Base-by-base conservation (phyloP, 2,113 vertebrate species). In the Limnothrissa miodon region DNA sequence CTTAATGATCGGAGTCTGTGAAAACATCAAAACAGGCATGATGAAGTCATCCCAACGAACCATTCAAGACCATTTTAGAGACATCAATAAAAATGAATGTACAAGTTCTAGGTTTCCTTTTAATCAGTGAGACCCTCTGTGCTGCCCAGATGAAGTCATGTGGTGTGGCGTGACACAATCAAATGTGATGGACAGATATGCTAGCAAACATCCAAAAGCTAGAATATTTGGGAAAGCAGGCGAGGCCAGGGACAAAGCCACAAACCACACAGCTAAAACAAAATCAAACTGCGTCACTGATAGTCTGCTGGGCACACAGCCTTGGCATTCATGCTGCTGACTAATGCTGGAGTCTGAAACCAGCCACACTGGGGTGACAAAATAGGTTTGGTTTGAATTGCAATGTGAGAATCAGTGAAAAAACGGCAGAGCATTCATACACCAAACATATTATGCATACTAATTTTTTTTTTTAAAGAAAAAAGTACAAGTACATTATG, bases 1-100 rank as follows among this genome's bases (percentile, higher is more conserved):
- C 39, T 81, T 62, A 29, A 51, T 45, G 25, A 29, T 48, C 62
- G 89, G 83, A 33, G 85, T 88, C 93, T 94, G 90, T 62, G 59
- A 51, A 7, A 25, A 45, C 36, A 62, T 39, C 33, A 62, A 36
- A 51, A 51, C 79, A 80, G 46, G 33, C 45, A 33, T 21, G 25
- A 79, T 79, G 78, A 79, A 44, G 45, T 79, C 39, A 79, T 44
- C 78, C 42, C 13, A 29, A 33, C 29, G 13, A 70, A 36, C 25
- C 62, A 36, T 29, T 70, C 62, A 70, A 13, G 29, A 29, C 62
- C 62, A 70, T 29, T 15, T 70, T 70, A 70, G 25, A 36, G 29
- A 36, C 62, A 70, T 70, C 62, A 33, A 70, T 70, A 70, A 70
- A 36, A 70, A 29, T 36, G 8, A 70, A 70, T 70, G 62, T 70